These are phyloP conservation scores for Nyctereutes procyonoides DNA, from an alignment of 2,113 vertebrate genomes.

Conservation along the genomic window DNA sequence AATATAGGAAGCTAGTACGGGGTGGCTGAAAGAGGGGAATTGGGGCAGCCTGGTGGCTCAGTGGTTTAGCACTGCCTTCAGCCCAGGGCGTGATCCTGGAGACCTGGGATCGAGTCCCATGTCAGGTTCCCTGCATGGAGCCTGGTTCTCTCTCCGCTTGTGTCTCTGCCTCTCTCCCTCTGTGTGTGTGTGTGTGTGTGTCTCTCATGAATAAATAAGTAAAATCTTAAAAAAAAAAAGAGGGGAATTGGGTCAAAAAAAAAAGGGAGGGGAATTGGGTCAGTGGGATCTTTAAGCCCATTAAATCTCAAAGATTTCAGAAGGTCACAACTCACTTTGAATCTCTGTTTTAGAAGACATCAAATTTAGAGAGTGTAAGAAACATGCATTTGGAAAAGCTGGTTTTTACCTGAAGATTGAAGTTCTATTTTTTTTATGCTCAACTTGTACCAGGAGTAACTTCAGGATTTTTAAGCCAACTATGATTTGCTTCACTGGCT, in stretches of 20 bases:
- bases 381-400: not conserved
- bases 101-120: too few species aligned
- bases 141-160: too few species aligned
- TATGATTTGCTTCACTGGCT: not conserved
- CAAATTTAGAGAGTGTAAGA: not conserved
- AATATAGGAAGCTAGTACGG: not conserved
- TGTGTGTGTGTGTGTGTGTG: too few species aligned
- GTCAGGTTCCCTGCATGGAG: too few species aligned
- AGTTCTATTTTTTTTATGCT: constrained; percentile 14
- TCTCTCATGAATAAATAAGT: too few species aligned
- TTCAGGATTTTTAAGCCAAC: not conserved
- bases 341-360: constrained; percentile 17
- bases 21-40: not conserved
- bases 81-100: too few species aligned
- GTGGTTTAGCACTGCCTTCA: too few species aligned
- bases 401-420: not conserved
- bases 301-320: not conserved
- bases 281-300: not conserved
- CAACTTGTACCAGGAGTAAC: not conserved
- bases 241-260: too few species aligned
- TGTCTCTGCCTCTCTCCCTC: too few species aligned
- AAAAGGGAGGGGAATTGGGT: not conserved
- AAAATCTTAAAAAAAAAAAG: too few species aligned
- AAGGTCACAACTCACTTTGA: not conserved
- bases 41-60: not conserved